Evolutionary conservation across 2,888 invertebrate species (phyloP), one percentile per base, ranked within the genome.

Genomic region (Galeopsomyia nigrocyanea): DNA sequence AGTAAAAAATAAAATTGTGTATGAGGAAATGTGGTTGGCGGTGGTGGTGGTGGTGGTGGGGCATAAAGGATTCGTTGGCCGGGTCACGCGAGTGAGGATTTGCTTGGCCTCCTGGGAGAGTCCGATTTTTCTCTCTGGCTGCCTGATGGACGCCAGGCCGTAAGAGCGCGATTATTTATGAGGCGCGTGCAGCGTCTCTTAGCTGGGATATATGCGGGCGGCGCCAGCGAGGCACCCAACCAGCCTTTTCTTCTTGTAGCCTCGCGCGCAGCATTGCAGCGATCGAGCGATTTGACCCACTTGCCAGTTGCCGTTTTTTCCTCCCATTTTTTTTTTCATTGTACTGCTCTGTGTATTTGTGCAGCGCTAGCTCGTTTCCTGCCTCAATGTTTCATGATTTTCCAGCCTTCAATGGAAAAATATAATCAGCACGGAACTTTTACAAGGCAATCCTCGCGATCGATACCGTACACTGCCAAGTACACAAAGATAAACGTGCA

Each of bases 71-170:
- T 39, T 21, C 13, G n/a, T 10, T 16, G 53, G 10, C 16, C 47
- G 58, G 70, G 64, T 70, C 70, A 64, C 64, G 64, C 58, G 46
- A 26, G 51, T 26, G 56, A 57, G 68, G 68, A 69, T 69, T 63
- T n/a, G 19, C 17, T n/a, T 51, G 39, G 56, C 47, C 46, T 39
- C 49, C 17, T 22, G 68, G 50, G 51, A 57, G 64, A 39, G 51
- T 31, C 17, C 21, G 49, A 50, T 47, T 55, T 60, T 55, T 31
- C 53, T 19, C 53, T 13, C 0, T 19, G n/a, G 21, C n/a, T 39
- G 39, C 58, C 47, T 16, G 60, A 21, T 16, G 49, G 16, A 61
- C 61, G 55, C 53, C 46, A 16, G 50, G 31, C 26, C 60, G 47
- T 14, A 39, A 39, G 39, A 39, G 39, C 39, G 39, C 50, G 46